Evolutionary conservation across 2,797 vertebrate genomes (phyloP).

Genomic region (Pelobates cultripes): DNA sequence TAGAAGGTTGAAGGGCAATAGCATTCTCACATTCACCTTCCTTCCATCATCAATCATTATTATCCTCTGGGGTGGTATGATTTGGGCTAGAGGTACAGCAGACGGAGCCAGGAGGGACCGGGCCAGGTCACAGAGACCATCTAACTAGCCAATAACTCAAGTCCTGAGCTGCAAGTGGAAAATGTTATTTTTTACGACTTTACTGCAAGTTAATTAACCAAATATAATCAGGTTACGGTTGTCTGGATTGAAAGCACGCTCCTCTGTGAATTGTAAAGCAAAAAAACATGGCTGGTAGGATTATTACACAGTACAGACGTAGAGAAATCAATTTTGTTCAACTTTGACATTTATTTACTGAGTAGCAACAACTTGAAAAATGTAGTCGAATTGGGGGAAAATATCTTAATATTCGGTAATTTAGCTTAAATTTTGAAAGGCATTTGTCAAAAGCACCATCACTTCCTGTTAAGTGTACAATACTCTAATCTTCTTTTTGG

Average conservation of each 20-base stretch:
- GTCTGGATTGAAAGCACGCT: not conserved
- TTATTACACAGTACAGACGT: not conserved
- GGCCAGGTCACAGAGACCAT: not conserved
- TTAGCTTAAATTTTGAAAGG: no score
- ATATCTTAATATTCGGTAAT: no score
- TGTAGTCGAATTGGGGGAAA: no score
- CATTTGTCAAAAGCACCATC: no score
- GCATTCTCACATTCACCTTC: slow-evolving; percentile 43
- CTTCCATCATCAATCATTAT: slow-evolving; percentile 56
- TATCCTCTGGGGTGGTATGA: slow-evolving; percentile 6
- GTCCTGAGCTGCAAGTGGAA: slow-evolving; percentile 38
- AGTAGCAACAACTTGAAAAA: no score
- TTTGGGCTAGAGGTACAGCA: slow-evolving; percentile 20
- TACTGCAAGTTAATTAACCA: slow-evolving; percentile 5
- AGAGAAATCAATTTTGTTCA: not conserved
- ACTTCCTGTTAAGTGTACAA: no score
- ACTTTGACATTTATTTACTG: not conserved
- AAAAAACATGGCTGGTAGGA: not conserved
- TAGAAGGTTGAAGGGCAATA: slow-evolving; percentile 58
- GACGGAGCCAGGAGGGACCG: slow-evolving; percentile 6
- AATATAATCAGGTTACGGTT: not conserved
- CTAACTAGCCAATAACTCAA: slow-evolving; percentile 25
- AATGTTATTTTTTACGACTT: not conserved
- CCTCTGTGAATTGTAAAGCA: not conserved
- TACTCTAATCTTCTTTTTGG: no score